These are phyloP conservation scores for Watsonalla cultraria DNA, from an alignment of 2,888 invertebrate species.

Conservation along the genomic window DNA sequence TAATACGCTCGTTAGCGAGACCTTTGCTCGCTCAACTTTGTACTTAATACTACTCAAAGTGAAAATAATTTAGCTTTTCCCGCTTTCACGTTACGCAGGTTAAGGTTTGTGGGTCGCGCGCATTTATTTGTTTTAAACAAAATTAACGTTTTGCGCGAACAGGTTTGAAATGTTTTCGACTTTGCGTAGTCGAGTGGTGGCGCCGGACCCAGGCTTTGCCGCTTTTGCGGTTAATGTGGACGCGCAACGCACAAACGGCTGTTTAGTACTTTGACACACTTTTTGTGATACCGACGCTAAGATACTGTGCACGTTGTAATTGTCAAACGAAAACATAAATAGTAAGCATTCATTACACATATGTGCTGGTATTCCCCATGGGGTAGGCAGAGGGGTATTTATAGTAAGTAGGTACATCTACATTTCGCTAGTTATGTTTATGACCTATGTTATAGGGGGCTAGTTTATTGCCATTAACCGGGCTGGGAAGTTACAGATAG, in stretches of 20 bases:
- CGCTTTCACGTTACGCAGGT: conserved; percentile 47
- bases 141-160: conserved; percentile 58
- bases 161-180: conserved; percentile 56
- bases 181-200: conserved; percentile 33
- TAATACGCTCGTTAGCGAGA: conserved; percentile 2
- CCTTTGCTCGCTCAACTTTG: not conserved
- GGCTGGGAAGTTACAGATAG: no score
- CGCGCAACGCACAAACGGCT: conserved; percentile 45
- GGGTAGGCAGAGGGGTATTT: no score
- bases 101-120: conserved; percentile 50
- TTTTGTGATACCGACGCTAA: conserved; percentile 19
- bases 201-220: conserved; percentile 32
- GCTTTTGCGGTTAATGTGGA: conserved; percentile 65
- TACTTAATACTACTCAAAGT: conserved; percentile 23
- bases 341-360: no score
- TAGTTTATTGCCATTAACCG: no score
- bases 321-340: no score
- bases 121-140: conserved; percentile 57
- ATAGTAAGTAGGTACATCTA: no score
- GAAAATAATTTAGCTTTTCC: conserved; percentile 54
- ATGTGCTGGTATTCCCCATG: no score
- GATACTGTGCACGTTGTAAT: not conserved
- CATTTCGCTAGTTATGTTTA: no score
- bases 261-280: conserved; percentile 69
- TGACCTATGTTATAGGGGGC: no score